Percentiles rank a stretch among this genome's conserved stretches.
phyloP scores from a whole-genome alignment of 2,797 vertebrate genomes.

The Podargus strigoides region DNA sequence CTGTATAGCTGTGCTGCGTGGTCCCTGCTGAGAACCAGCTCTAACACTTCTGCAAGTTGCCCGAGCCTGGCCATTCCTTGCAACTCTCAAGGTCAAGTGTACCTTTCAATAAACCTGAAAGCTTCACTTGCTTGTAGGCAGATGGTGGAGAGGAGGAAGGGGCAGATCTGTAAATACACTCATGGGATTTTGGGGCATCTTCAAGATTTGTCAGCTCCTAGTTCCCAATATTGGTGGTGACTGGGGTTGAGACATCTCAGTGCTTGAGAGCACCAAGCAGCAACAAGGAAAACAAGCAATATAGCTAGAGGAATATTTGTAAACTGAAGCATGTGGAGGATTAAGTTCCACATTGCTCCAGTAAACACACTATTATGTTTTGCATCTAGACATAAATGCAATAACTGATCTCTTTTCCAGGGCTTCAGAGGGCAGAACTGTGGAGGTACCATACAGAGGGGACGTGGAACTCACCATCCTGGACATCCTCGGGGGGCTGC shows the following conservation, averaged over 20 bases:
- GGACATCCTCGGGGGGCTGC: conserved; percentile 92
- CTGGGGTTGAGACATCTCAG: background rate
- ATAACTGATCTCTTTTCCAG: conserved; percentile 65
- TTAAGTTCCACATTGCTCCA: background rate
- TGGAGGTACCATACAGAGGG: conserved; percentile 92
- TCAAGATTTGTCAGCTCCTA: background rate
- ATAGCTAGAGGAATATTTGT: background rate
- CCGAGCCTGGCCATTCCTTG: background rate
- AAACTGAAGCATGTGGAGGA: background rate
- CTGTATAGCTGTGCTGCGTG: background rate
- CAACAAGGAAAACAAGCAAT: background rate
- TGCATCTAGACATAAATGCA: background rate
- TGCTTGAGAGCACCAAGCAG: background rate
- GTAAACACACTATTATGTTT: background rate
- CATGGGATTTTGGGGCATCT: background rate
- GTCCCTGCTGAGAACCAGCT: background rate
- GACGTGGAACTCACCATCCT: conserved; percentile 90
- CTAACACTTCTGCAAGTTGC: background rate
- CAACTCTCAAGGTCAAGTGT: background rate
- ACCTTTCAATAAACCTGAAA: background rate
- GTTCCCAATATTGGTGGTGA: background rate
- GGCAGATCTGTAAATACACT: background rate
- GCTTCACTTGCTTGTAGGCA: background rate
- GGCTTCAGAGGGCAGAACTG: conserved; percentile 92
- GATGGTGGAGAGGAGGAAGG: background rate